A percentile compares a stretch with the other conserved stretches of the same genome.
These are phyloP conservation scores for Eufriesea mexicana DNA, from an alignment of 1,140 invertebrate species.

Conservation along the genomic window DNA sequence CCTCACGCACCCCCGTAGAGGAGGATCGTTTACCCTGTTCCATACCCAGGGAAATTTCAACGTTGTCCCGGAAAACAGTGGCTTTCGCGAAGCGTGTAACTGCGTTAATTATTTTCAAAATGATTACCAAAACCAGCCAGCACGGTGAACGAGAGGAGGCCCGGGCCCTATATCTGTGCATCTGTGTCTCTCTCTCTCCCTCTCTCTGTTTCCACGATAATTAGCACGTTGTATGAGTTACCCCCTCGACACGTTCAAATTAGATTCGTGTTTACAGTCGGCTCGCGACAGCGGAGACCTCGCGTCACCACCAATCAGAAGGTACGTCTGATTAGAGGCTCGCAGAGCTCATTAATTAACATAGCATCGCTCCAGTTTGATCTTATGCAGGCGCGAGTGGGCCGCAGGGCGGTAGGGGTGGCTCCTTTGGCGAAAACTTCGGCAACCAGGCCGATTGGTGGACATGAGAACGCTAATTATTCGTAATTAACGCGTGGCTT, in stretches of 20 bases:
- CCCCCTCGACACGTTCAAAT: slow-evolving; percentile 66
- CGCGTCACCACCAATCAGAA: slow-evolving; percentile 73
- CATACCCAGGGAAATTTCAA: background rate
- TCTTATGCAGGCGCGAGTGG: too few relatives aligned
- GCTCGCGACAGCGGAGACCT: slow-evolving; percentile 45
- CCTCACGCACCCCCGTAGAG: too few relatives aligned
- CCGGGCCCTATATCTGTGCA: background rate
- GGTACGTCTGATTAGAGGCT: slow-evolving; percentile 79
- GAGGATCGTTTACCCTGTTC: too few relatives aligned
- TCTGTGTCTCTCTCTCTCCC: background rate
- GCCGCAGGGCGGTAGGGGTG: too few relatives aligned
- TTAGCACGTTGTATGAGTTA: slow-evolving; percentile 62
- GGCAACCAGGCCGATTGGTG: slow-evolving; percentile 37
- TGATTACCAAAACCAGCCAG: slow-evolving; percentile 19
- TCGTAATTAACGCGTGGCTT: slow-evolving; percentile 51
- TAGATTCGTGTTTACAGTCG: slow-evolving; percentile 73
- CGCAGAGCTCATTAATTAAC: slow-evolving; percentile 75
- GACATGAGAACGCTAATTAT: slow-evolving; percentile 64
- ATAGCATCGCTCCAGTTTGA: slow-evolving; percentile 58
- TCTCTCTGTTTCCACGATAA: slow-evolving; percentile 54
- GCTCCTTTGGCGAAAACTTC: slow-evolving; percentile 66
- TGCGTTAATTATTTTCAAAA: slow-evolving; percentile 11
- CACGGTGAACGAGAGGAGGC: too few relatives aligned
- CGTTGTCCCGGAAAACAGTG: background rate
- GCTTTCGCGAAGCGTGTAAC: background rate